phyloP scores from a whole-genome alignment of 2,113 vertebrate genomes.

The Ornithorhynchus anatinus region DNA sequence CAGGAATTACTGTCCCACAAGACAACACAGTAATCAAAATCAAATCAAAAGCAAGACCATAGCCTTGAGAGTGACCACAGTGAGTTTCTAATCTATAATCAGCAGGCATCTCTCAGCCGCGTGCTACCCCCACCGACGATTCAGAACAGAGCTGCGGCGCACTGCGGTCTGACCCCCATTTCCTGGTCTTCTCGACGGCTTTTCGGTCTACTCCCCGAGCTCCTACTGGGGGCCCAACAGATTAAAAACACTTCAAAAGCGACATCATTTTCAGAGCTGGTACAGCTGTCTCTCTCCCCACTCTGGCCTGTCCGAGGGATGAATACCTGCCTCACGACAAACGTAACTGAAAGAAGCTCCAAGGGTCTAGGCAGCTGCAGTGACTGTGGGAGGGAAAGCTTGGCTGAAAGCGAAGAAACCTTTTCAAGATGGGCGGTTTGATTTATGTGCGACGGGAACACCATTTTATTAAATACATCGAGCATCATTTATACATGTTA shows the following conservation, averaged over 20 bases:
- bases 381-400: background rate
- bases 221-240: background rate
- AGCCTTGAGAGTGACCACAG: background rate
- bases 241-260: background rate
- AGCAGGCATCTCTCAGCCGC: background rate
- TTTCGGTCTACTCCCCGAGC: background rate
- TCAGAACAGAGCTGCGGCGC: background rate
- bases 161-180: background rate
- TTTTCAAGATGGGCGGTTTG: background rate
- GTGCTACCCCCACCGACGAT: background rate
- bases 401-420: background rate
- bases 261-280: background rate
- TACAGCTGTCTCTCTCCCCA: background rate
- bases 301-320: background rate
- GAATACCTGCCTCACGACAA: background rate
- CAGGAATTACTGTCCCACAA: background rate
- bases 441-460: background rate
- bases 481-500: background rate
- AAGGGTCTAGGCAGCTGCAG: background rate
- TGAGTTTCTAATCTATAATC: background rate
- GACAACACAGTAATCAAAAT: background rate
- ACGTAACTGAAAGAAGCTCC: background rate
- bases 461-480: background rate
- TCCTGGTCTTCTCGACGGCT: background rate
- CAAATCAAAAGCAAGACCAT: constrained; percentile 13